Evolutionary conservation across 1,140 invertebrate genomes (phyloP), one percentile per base, ranked within the genome.

Genomic region (Heterodera schachtii): DNA sequence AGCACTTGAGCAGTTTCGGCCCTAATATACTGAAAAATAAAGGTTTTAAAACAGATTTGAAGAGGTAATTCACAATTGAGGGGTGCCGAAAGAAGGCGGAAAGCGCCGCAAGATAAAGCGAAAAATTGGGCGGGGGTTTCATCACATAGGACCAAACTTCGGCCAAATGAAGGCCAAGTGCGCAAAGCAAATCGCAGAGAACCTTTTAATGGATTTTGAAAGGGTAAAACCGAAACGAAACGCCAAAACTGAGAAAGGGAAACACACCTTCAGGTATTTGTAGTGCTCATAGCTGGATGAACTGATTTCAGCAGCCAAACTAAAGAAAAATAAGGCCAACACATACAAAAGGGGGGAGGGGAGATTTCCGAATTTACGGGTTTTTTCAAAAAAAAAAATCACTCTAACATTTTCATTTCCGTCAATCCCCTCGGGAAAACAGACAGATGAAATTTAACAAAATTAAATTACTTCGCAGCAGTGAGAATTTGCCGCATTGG

Each of bases 81-180:
- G 87, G 87, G 83, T 88, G 87, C 13, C 41, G 70, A 73, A 89
- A 89, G 41, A 88, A 85, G 19, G 80, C 80, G 52, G 79, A 81
- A 44, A 88, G 31, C 41, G 86, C 87, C 31, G 74, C 57, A n/a
- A 88, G 73, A 81, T 89, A 88, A 19, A 88, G 19, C 41, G 52
- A 41, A 73, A 88, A 88, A 75, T 87, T 89, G 16, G 82, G 67
- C 13, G 87, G 87, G 9, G 86, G 79, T 67, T 79, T 80, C 31
- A 71, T 75, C 31, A 86, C 77, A 46, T 86, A 76, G 19, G 75
- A 44, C 87, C 87, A 88, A 41, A 89, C 84, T 67, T 87, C 84
- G 47, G 86, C 57, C 71, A 88, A 75, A 66, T 88, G 84, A 31
- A 81, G 64, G 13, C 86, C 86, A 19, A 87, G 75, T 3, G 87